Evolutionary conservation across 2,888 invertebrate genomes (phyloP).

Genomic region (Nesidiocoris tenuis): DNA sequence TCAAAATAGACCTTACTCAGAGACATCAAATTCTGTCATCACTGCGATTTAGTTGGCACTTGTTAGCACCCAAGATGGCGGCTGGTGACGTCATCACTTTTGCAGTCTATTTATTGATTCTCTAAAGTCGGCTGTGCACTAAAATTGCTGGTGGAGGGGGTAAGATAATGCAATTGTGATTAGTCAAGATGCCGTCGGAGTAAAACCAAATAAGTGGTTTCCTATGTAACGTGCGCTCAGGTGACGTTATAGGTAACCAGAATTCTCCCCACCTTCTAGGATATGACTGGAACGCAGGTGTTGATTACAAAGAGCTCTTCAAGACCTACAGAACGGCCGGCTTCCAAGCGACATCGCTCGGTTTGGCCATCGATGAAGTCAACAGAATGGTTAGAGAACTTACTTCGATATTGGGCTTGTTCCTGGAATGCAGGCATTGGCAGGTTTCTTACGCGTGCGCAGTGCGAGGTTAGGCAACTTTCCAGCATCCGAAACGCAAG

Average conservation of each 20-base stretch:
- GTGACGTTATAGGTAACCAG: too few relatives aligned
- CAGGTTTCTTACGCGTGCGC: too few relatives aligned
- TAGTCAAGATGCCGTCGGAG: neutral
- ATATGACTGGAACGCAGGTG: conserved; percentile 89
- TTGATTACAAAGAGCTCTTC: conserved; percentile 81
- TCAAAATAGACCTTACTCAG: neutral
- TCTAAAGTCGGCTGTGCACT: neutral
- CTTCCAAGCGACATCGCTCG: conserved; percentile 97
- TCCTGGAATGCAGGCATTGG: too few relatives aligned
- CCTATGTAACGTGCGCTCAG: neutral
- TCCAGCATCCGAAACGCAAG: too few relatives aligned
- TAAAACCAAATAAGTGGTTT: too few relatives aligned
- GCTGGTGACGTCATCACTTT: too few relatives aligned
- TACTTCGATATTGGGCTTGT: too few relatives aligned
- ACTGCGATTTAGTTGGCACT: too few relatives aligned
- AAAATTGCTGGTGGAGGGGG: neutral
- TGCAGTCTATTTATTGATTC: too few relatives aligned
- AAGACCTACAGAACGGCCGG: conserved; percentile 78
- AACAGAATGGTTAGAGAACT: conserved; percentile 76
- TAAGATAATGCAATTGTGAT: neutral
- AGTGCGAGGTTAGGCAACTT: neutral
- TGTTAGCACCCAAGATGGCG: too few relatives aligned
- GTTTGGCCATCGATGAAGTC: conserved; percentile 84
- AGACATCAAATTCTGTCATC: too few relatives aligned
- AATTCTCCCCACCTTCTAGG: conserved; percentile 60